Conservation (phyloP, 2,888 invertebrate species). For the Neoscelio sp. region DNA sequence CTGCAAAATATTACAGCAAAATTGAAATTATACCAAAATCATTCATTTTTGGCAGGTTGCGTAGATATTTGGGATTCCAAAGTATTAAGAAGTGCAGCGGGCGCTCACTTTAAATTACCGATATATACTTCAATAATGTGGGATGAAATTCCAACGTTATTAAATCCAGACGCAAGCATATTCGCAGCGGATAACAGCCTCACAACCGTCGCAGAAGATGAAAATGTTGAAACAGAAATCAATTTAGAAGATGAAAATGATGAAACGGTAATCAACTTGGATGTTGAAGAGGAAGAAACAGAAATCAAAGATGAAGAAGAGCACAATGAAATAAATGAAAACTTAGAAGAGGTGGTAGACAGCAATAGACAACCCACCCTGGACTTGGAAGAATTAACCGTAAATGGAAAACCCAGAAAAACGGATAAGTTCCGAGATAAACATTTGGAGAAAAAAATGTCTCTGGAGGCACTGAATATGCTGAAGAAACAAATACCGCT, state of each 20-base stretch:
- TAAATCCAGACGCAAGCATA: conserved; percentile 84
- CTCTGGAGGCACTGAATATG: no score
- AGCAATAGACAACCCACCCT: no score
- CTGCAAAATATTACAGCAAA: no score
- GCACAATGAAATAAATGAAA: no score
- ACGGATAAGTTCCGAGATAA: conserved; percentile 6
- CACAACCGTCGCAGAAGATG: conserved; percentile 3
- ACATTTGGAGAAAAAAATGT: not conserved
- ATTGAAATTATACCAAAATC: no score
- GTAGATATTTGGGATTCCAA: conserved; percentile 96
- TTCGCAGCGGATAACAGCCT: conserved; percentile 89
- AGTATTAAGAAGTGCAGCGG: conserved; percentile 92
- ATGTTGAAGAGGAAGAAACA: no score
- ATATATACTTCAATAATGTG: conserved; percentile 88
- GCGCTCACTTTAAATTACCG: conserved; percentile 92
- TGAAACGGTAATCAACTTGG: no score
- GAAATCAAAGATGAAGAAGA: not conserved
- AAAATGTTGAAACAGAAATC: not conserved
- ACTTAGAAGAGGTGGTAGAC: no score
- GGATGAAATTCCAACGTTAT: conserved; percentile 85
- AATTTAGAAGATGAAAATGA: conserved; percentile 10
- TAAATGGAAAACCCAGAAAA: not conserved
- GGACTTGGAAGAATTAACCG: no score
- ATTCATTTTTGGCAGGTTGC: conserved; percentile 88
- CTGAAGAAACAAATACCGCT: conserved; percentile 83